Base-by-base conservation (phyloP, 2,797 vertebrate genomes). In the Xenops minutus region DNA sequence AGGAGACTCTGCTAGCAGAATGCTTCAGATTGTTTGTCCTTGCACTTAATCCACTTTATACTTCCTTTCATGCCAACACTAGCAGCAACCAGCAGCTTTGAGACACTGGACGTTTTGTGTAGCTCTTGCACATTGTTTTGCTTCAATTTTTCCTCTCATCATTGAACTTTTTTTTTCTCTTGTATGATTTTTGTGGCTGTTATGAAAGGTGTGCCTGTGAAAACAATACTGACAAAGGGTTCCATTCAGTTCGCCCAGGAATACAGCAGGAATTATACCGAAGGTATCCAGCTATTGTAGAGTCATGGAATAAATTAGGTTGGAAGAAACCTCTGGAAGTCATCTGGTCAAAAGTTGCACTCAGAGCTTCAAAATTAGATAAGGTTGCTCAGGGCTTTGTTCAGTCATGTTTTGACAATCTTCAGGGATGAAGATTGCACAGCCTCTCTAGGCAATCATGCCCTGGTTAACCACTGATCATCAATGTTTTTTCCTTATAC, bases 31-130 rank as follows among this genome's bases (percentile, higher is more conserved):
- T 96, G 88, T 96, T 96, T 94, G 95, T 90, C 94, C 94, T 96
- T 89, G 79, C 81, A 76, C 71, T 97, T 96, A 94, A 95, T 96
- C 86, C 89, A 93, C 93, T 96, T 95, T 84, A 86, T 54, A 62
- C 68, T 91, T 91, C 88, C 85, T 92, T 71, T 85, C 86, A 85
- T 92, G 90, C 93, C 96, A 97, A 96, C 86, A 85, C 64, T 89
- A 95, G 95, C 95, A 95, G 86, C 67, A 83, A 96, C 62, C 73
- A 94, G 80, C 92, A 96, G 80, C 90, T 92, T 32, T 61, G 68
- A 88, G 87, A 97, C 96, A 97, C 55, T 94, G 63, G 67, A 90
- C 41, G 20, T 95, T 96, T 95, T 96, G 95, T 97, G 66, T 80
- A 84, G 75, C 62, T 76, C 88, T 94, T 85, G 26, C 62, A 55